A percentile compares a stretch with the other conserved stretches of the same genome.
Evolutionary conservation across 1,140 invertebrate genomes (phyloP).

Genomic region (Drosophila pandora): DNA sequence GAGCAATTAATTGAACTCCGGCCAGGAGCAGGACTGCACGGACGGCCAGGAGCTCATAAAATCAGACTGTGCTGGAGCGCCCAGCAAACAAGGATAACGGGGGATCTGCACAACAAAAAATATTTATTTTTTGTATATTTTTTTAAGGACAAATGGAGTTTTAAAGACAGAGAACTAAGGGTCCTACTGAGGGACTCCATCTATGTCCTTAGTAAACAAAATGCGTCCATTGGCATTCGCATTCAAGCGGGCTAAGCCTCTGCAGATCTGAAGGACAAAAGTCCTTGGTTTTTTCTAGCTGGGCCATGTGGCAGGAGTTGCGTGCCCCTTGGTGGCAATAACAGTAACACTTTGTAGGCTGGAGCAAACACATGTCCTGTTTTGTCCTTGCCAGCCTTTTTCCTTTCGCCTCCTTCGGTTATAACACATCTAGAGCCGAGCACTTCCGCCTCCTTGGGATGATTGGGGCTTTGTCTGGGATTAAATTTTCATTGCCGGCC

Average conservation of each 20-base stretch:
- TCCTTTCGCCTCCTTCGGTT: neutral
- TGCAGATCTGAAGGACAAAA: neutral
- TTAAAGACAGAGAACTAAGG: no score
- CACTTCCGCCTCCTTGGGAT: neutral
- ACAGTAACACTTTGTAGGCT: slow-evolving; percentile 34
- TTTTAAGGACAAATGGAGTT: no score
- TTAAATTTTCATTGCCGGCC: slow-evolving; percentile 25
- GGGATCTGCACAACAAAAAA: slow-evolving; percentile 3
- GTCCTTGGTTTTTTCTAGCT: neutral
- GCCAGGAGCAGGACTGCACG: neutral
- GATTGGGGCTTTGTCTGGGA: slow-evolving; percentile 7
- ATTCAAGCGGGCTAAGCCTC: neutral
- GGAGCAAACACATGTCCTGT: slow-evolving; percentile 29
- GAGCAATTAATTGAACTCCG: slow-evolving; percentile 66
- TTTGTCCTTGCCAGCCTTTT: slow-evolving; percentile 12
- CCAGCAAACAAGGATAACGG: neutral
- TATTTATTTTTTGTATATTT: no score
- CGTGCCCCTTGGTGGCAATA: slow-evolving; percentile 4
- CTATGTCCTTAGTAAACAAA: neutral
- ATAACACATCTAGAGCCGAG: slow-evolving; percentile 18
- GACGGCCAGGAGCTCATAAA: slow-evolving; percentile 31
- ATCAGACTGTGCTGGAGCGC: neutral
- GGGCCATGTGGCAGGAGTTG: neutral
- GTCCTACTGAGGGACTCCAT: neutral
- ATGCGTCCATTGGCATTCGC: neutral